Evolutionary conservation across 2,113 vertebrate species (phyloP), one percentile per base, ranked within the genome.

Genomic region (Peucedramus taeniatus): DNA sequence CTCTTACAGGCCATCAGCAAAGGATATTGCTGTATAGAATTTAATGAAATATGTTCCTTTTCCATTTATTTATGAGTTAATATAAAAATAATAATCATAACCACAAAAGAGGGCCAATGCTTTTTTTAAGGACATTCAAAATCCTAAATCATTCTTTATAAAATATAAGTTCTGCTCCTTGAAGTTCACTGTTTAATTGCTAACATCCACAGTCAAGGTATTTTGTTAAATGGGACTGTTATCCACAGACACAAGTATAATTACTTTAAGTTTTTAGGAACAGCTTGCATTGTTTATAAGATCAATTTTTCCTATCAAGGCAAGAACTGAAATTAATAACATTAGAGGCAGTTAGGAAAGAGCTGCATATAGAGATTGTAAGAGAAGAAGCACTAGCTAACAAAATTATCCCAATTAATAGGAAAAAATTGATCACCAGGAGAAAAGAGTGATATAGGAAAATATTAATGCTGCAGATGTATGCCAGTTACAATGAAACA

Each of bases 141-240:
- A 31, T 19, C 20, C 0, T 6, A 95, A 89, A 68, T 59, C 42
- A 64, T 33, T 35, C 2, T 68, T 85, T 90, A 31, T 80, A 75
- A 93, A 88, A 70, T 35, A 33, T 7, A 15, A 56, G 49, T 84
- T 85, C 57, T 78, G 47, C 4, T 79, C 24, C 56, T 74, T 75
- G 50, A 94, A 96, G 21, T 21, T 33, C 64, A 47, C 22, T 76
- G 23, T 59, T 54, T 59, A 83, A 20, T 76, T 87, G 15, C 6
- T 89, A 82, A 57, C 15, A 61, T 51, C 19, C 54, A n/a, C 15
- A 72, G n/a, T 37, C 5, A 3, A 9, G n/a, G 8, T 45, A n/a
- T 89, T 94, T 93, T 93, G 28, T 83, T 92, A 84, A 89, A 88
- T 70, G n/a, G 35, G 30, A 30, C 39, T 95, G 7, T 44, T 95